Evolutionary conservation across 2,888 invertebrate species (phyloP), one percentile per base, ranked within the genome.

Genomic region (Ceratothoa steindachneri): DNA sequence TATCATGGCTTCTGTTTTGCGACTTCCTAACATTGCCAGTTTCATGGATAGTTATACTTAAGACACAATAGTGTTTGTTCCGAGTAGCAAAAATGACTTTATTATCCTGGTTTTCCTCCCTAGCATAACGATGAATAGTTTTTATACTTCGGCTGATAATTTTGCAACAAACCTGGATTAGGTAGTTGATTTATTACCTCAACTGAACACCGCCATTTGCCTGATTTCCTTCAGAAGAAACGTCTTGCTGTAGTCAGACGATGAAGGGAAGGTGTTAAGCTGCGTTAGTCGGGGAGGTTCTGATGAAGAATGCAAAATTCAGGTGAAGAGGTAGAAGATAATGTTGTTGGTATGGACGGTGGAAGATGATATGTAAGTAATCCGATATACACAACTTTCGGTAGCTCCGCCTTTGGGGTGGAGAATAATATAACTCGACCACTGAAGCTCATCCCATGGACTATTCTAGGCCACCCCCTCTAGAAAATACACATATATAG

Each of bases 201-300:
- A 1, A 1, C 24, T 60, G 27, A 60, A 60, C 27, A 60, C 60
- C 27, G 60, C 60, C 60, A 60, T 60, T 60, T 24, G 60, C 12
- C 60, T n/a, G 2, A 60, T 24, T 7, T 60, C 60, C 24, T 60
- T 60, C 27, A 60, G 24, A 60, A 24, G 60, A 24, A 60, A 24
- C 19, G 60, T 60, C 24, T 60, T 69, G 24, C 60, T 60, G 64
- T 70, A 30, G 19, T 70, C 30, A n/a, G n/a, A n/a, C n/a, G n/a
- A n/a, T 27, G 41, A 27, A n/a, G 68, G 75, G 71, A 78, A 78
- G 31, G 77, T 73, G 69, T 71, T 78, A 29, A 72, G 69, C 30
- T 72, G 72, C 1, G 75, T 72, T 0, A 78, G 69, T 2, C 75
- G 73, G 3, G 67, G 75, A 1, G 71, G 69, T 30, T 73, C 75